Evolutionary conservation across 2,888 invertebrate genomes (phyloP).

Genomic region (Neoaliturus tenellus): DNA sequence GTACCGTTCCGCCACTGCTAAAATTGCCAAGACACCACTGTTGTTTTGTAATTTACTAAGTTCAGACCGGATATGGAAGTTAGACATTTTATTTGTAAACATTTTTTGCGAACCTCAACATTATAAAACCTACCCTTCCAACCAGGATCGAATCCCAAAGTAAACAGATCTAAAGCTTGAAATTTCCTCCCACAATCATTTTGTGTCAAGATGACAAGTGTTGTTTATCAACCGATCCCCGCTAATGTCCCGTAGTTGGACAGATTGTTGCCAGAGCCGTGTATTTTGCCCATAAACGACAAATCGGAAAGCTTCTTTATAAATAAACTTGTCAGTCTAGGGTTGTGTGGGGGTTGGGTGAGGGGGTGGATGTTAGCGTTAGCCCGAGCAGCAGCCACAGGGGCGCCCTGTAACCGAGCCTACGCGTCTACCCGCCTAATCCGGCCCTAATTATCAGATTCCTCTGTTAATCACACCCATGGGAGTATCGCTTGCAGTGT

Average conservation of each 20-base stretch:
- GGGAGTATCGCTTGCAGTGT: background rate
- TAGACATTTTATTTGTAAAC: no score
- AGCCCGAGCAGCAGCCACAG: background rate
- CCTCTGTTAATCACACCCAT: background rate
- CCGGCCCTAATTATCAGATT: constrained; percentile 18
- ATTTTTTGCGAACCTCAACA: no score
- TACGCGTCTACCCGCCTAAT: background rate
- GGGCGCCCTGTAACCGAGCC: background rate
- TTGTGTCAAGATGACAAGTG: background rate
- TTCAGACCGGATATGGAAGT: no score
- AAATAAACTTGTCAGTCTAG: constrained; percentile 39
- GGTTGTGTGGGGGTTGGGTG: background rate
- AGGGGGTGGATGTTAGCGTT: background rate
- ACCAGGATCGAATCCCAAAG: no score
- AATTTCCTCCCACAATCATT: background rate
- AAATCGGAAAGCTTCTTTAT: constrained; percentile 11
- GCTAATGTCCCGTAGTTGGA: background rate
- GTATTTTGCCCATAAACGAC: constrained; percentile 39
- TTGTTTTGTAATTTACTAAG: no score
- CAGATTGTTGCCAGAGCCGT: constrained; percentile 32
- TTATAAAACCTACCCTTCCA: no score
- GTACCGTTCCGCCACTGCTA: no score
- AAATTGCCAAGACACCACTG: no score
- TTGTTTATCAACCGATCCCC: background rate
- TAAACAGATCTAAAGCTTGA: no score